Percentiles rank a stretch among this genome's conserved stretches.
phyloP scores from a whole-genome alignment of 2,888 invertebrate genomes.

The Lasioglossum calceatum region DNA sequence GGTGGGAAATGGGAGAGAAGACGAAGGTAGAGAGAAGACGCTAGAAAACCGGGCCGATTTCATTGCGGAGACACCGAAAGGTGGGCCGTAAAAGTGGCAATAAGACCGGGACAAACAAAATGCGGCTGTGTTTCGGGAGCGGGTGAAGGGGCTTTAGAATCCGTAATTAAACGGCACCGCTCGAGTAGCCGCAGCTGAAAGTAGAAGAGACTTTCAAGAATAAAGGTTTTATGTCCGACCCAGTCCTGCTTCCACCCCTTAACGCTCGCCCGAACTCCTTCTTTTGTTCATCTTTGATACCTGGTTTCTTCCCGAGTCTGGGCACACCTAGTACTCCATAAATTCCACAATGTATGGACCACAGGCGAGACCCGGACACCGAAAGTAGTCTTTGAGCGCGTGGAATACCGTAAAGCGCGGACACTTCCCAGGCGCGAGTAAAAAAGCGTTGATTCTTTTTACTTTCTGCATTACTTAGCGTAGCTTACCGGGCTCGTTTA shows the following conservation, averaged over 20 bases:
- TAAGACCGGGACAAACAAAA: conserved; percentile 71
- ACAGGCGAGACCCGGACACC: background rate
- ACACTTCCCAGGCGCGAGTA: background rate
- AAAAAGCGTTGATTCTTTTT: background rate
- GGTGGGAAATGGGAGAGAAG: background rate
- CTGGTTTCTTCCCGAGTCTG: conserved; percentile 26
- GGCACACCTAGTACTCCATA: conserved; percentile 19
- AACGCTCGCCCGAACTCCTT: conserved; percentile 6
- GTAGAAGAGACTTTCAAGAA: conserved; percentile 63
- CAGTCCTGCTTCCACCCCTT: conserved; percentile 36
- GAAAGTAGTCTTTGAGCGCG: background rate
- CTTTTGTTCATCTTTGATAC: conserved; percentile 41
- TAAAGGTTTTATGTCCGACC: conserved; percentile 74
- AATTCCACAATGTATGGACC: conserved; percentile 27
- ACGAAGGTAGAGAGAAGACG: background rate
- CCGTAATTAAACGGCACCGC: conserved; percentile 76
- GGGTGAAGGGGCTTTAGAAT: conserved; percentile 71
- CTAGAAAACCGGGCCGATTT: conserved; percentile 47
- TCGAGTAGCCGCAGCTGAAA: conserved; percentile 58
- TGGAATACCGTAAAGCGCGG: background rate
- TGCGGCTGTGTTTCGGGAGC: conserved; percentile 55
- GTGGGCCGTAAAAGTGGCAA: conserved; percentile 74
- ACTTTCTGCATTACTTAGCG: background rate
- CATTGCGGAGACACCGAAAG: conserved; percentile 56
- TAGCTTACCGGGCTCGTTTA: background rate